Evolutionary conservation across 2,888 invertebrate genomes (phyloP), one percentile per base, ranked within the genome.

Genomic region (Pyrrhosoma nymphula): DNA sequence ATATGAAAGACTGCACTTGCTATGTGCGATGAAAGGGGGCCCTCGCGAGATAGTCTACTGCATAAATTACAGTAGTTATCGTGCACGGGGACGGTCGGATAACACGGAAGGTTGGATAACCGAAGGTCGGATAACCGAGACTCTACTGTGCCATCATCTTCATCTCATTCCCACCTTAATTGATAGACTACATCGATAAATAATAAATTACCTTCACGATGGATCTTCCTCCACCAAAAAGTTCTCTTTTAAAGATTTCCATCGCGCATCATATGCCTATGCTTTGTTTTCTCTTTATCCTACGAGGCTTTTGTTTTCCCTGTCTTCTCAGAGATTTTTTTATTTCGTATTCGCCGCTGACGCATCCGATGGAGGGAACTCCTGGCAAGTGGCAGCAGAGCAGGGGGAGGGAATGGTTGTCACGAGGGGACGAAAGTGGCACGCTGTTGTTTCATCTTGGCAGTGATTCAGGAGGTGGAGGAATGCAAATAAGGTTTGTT

Each of bases 401-500:
- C 30, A 35, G 82, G 82, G 35, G 82, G 69, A 69, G 69, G 69
- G 82, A 82, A 82, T 82, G 82, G 35, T 82, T 82, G 82, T 82
- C 82, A 82, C 82, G 82, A 26, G 82, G 69, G 82, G n/a, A 69
- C 82, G 82, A 82, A 82, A 35, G 82, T 82, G 82, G 14, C 82
- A 82, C 18, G 82, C 82, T 82, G 82, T 82, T 82, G 82, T 82
- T 82, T 82, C 82, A 82, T 82, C 82, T 82, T 82, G 82, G 82
- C 82, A 35, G 26, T 82, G 82, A 82, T 82, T 82, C 82, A 82
- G 82, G 82, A 35, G 18, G 82, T 14, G 82, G 30, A 35, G 82
- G 82, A 30, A 82, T 82, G 82, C 82, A 82, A 82, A 82, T 82
- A 82, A 82, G 82, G 82, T 82, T 82, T 82, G 82, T 82, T 82